phyloP scores from a whole-genome alignment of 2,888 invertebrate species.

The Pomacea canaliculata region DNA sequence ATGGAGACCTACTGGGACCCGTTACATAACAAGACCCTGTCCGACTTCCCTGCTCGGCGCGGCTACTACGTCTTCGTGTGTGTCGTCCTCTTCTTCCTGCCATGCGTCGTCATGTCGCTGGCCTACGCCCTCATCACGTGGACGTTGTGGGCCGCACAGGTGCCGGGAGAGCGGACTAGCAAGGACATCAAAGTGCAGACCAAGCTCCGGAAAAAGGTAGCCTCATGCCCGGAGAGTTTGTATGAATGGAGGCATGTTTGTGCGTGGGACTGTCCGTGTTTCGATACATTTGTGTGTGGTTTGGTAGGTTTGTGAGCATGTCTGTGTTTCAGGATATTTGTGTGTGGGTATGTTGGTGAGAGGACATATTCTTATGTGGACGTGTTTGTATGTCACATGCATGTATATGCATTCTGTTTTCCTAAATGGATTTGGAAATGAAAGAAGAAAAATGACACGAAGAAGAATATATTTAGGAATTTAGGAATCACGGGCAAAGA shows the following conservation, averaged over 20 bases:
- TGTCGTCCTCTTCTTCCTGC: slow-evolving; percentile 83
- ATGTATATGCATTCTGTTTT: background rate
- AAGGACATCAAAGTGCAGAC: slow-evolving; percentile 64
- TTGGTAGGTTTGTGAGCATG: background rate
- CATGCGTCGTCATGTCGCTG: slow-evolving; percentile 80
- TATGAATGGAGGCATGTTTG: background rate
- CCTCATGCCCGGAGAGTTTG: background rate
- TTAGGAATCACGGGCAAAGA: too few relatives aligned
- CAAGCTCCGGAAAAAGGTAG: slow-evolving; percentile 64
- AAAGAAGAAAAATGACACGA: background rate
- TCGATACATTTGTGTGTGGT: background rate
- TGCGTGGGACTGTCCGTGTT: background rate
- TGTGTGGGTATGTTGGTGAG: background rate
- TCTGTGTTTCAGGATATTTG: background rate
- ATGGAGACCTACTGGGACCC: slow-evolving; percentile 33
- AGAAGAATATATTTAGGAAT: too few relatives aligned
- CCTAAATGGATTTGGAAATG: background rate
- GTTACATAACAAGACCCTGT: slow-evolving; percentile 21
- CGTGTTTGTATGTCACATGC: background rate
- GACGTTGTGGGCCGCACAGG: slow-evolving; percentile 73
- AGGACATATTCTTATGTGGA: background rate
- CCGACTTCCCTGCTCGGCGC: slow-evolving; percentile 70
- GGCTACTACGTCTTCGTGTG: slow-evolving; percentile 86
- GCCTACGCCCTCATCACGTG: slow-evolving; percentile 81
- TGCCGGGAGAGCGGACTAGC: slow-evolving; percentile 68